Base-by-base conservation (phyloP, 2,797 vertebrate genomes). In the Spea hammondii region DNA sequence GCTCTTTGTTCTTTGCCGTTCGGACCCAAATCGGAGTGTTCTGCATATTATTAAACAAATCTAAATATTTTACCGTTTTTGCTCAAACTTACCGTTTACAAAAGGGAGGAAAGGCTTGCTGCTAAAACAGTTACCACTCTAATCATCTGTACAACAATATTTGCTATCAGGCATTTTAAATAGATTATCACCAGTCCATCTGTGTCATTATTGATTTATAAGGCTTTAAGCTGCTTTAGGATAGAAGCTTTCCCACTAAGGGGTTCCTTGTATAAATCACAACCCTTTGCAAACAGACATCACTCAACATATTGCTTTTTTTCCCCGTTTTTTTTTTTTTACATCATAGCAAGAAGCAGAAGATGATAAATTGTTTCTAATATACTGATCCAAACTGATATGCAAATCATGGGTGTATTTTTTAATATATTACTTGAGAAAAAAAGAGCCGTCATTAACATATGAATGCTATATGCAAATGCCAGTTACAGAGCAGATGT, bases 171-270 rank as follows among this genome's bases (percentile, higher is more conserved):
- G 96, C 97, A 97, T 98, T 97, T 96, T 98, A 99, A 98, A 98
- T 98, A 99, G 97, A 99, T 99, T 98, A 99, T 98, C 95, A 96
- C 95, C 95, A 92, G 97, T 98, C 97, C 97, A 98, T 98, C 97
- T 98, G 96, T 97, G 96, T 98, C 96, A 98, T 97, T 96, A 99
- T 96, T 98, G 96, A 99, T 99, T 98, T 98, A 99, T 99, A 98
- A 97, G 95, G 96, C 95, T 95, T 96, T 98, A 97, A 97, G 95
- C 96, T 94, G 95, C 96, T 96, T 93, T 93, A 88, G 92, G 92
- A 93, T 91, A 91, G 92, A 92, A 92, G 91, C 93, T 93, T 94
- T 92, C 93, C 93, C 94, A 88, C 92, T 91, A 91, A 95, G 94
- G 96, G 95, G 95, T 89, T 93, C 93, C 94, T 92, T 90, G 94